Conservation (phyloP, 35 echinoderm and acorn worm genomes). For the Lytechinus variegatus region DNA sequence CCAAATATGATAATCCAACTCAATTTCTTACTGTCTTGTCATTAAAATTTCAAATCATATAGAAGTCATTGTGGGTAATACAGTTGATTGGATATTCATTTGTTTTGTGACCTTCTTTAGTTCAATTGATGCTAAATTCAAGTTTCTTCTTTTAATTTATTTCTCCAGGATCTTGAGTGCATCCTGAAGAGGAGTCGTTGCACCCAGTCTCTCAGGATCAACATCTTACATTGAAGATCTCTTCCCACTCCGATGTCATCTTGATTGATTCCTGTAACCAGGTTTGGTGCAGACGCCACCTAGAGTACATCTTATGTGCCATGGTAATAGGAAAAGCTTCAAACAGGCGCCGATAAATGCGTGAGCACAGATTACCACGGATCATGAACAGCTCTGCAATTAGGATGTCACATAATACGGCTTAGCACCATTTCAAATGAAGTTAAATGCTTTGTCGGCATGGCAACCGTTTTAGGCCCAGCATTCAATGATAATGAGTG, state of each 20-base stretch:
- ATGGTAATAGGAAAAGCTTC: neutral
- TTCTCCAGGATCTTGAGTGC: neutral
- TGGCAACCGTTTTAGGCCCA: neutral
- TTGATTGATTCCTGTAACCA: neutral
- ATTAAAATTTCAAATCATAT: too few species aligned
- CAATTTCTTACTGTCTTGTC: too few species aligned
- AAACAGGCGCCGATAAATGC: neutral
- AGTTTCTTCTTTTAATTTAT: neutral
- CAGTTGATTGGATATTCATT: too few species aligned
- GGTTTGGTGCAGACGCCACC: neutral
- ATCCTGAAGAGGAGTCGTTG: neutral
- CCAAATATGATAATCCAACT: too few species aligned
- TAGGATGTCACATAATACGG: neutral
- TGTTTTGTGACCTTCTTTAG: too few species aligned
- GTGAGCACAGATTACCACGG: neutral
- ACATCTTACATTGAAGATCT: neutral
- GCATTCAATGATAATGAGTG: neutral
- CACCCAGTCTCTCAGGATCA: neutral
- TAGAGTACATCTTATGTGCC: neutral
- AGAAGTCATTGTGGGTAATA: too few species aligned
- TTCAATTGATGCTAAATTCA: neutral
- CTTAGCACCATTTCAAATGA: neutral
- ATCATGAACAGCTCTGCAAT: neutral
- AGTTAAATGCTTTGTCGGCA: neutral
- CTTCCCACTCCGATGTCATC: neutral